phyloP scores from a whole-genome alignment of 2,797 vertebrate genomes.

The Anniella stebbinsi region DNA sequence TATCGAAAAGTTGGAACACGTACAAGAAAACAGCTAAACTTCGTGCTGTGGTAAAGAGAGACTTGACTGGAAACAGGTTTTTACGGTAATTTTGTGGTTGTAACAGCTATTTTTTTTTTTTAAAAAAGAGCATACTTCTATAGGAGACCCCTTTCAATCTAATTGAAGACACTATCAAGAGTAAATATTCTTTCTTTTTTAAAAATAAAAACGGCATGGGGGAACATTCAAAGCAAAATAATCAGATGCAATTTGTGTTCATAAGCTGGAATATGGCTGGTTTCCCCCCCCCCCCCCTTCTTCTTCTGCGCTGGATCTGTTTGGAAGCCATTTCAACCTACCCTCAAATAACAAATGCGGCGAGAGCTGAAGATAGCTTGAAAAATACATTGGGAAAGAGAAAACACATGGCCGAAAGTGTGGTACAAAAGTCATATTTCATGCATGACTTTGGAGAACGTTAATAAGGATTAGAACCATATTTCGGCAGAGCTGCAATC shows the following conservation, averaged over 20 bases:
- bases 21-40: conserved; percentile 77
- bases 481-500: conserved; percentile 85
- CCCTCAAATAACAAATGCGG: conserved; percentile 89
- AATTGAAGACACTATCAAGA: conserved; percentile 85
- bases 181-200: conserved; percentile 78
- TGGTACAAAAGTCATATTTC: conserved; percentile 89
- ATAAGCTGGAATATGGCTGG: conserved; percentile 72
- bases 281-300: conserved; percentile 39
- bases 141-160: conserved; percentile 78
- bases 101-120: conserved; percentile 77
- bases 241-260: conserved; percentile 81
- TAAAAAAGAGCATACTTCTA: conserved; percentile 74
- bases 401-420: conserved; percentile 88
- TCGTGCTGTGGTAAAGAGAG: conserved; percentile 78
- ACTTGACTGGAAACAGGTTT: conserved; percentile 83
- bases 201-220: conserved; percentile 81
- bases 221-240: conserved; percentile 80
- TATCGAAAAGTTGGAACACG: conserved; percentile 79
- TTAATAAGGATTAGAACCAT: conserved; percentile 94
- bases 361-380: conserved; percentile 81
- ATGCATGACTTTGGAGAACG: conserved; percentile 90
- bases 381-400: conserved; percentile 89
- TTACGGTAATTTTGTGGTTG: conserved; percentile 80
- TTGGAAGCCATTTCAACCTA: conserved; percentile 81
- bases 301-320: conserved; percentile 71